A percentile compares a stretch with the other conserved stretches of the same genome.
These are phyloP conservation scores for Dromas ardeola DNA, from an alignment of 2,113 vertebrate species.

Conservation along the genomic window DNA sequence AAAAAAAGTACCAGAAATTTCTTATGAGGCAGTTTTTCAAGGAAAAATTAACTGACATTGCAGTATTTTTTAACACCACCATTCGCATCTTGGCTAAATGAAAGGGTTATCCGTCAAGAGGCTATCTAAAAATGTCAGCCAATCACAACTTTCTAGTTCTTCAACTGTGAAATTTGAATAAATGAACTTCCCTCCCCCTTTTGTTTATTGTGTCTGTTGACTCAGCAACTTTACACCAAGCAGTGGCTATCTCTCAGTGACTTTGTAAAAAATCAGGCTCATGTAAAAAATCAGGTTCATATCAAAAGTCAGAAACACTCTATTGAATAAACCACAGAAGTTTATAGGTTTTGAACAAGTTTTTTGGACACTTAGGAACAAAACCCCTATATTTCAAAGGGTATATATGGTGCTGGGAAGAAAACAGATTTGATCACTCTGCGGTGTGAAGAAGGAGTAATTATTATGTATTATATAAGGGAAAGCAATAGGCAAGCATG, in stretches of 20 bases:
- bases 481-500: neutral
- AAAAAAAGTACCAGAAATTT: neutral
- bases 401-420: neutral
- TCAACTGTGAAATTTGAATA: neutral
- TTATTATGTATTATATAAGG: neutral
- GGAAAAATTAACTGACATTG: neutral
- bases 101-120: neutral
- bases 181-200: neutral
- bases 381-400: neutral
- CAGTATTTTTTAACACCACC: neutral
- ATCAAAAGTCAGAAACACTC: neutral
- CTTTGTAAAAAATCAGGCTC: neutral
- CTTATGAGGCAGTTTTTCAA: neutral
- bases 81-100: neutral
- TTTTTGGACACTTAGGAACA: neutral
- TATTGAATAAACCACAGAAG: neutral
- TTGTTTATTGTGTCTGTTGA: neutral
- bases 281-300: neutral
- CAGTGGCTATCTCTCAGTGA: neutral
- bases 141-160: neutral
- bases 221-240: neutral
- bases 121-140: neutral
- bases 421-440: neutral
- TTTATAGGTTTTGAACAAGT: neutral
- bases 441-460: neutral